Evolutionary conservation across 2,113 vertebrate species (phyloP), one percentile per base, ranked within the genome.

Genomic region (Epinephelus moara): DNA sequence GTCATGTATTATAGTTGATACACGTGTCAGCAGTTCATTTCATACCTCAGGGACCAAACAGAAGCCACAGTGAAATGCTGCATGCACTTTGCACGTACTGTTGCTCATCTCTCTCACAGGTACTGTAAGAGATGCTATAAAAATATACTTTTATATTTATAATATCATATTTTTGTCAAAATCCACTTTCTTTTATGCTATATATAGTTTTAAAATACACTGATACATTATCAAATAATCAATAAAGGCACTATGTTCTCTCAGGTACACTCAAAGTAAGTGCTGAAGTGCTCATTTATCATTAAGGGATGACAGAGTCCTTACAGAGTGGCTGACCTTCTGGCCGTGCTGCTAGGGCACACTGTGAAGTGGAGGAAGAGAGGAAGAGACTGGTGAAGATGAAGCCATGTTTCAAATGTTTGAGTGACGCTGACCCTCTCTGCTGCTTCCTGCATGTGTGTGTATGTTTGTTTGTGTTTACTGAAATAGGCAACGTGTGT

Each of bases 21-120:
- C 66, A 81, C 74, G 80, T 81, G 84, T 89, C 90, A 88, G 60
- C 78, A 52, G 66, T 90, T 81, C 8, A 80, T 85, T 69, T 88
- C 64, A 77, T 71, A 85, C 67, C 68, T 72, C 67, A 55, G 70
- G 78, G 77, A 85, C 67, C 6, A 80, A 84, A 80, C 74, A 47
- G 76, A 55, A 45, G 30, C 59, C 23, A 71, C 63, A 80, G 12
- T 33, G 42, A 84, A 80, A 77, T 59, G 59, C 33, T 23, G 64
- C 70, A 15, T 49, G 8, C 50, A 6, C 11, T 37, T 66, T 6
- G 9, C 21, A 55, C 12, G 5, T 12, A 40, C 57, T 68, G 10
- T 27, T 4, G 14, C 62, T 83, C 42, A n/a, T n/a, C 57, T 75
- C 47, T 56, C 33, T 69, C 40, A 53, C 30, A n/a, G 9, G 17